phyloP scores from a whole-genome alignment of 2,113 vertebrate genomes.

The Sebastes schlegelii region DNA sequence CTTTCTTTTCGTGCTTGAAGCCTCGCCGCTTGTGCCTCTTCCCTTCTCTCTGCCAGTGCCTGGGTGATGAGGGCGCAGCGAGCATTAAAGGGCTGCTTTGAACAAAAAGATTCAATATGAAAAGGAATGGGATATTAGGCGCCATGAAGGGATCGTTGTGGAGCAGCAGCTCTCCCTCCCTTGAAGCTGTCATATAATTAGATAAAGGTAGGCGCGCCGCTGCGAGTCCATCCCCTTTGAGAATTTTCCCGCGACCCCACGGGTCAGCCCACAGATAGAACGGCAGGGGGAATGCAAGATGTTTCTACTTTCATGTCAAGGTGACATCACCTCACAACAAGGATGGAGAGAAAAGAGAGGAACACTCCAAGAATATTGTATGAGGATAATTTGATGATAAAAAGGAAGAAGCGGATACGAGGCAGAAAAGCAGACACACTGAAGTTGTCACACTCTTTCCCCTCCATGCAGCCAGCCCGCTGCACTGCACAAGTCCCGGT shows the following conservation, averaged over 20 bases:
- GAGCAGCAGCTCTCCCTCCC: slow-evolving; percentile 57
- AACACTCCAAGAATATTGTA: slow-evolving; percentile 31
- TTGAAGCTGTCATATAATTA: slow-evolving; percentile 81
- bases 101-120: slow-evolving; percentile 80
- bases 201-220: slow-evolving; percentile 70
- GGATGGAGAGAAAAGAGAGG: slow-evolving; percentile 21
- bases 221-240: slow-evolving; percentile 56
- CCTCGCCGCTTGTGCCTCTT: slow-evolving; percentile 19
- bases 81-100: slow-evolving; percentile 78
- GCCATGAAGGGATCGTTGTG: slow-evolving; percentile 53
- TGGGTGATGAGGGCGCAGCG: slow-evolving; percentile 60
- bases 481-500: neutral
- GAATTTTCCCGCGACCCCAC: slow-evolving; percentile 57
- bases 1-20: slow-evolving; percentile 49
- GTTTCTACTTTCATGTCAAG: slow-evolving; percentile 69
- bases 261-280: slow-evolving; percentile 60
- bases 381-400: slow-evolving; percentile 51
- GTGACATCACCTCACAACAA: slow-evolving; percentile 70
- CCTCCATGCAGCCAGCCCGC: neutral
- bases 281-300: slow-evolving; percentile 34
- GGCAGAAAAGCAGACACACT: slow-evolving; percentile 25
- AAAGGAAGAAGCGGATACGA: neutral
- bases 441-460: slow-evolving; percentile 9
- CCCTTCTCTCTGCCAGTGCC: slow-evolving; percentile 38
- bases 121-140: slow-evolving; percentile 82